These are phyloP conservation scores for Halocynthia roretzi DNA, from an alignment of 23 tunicate species.

Conservation along the genomic window DNA sequence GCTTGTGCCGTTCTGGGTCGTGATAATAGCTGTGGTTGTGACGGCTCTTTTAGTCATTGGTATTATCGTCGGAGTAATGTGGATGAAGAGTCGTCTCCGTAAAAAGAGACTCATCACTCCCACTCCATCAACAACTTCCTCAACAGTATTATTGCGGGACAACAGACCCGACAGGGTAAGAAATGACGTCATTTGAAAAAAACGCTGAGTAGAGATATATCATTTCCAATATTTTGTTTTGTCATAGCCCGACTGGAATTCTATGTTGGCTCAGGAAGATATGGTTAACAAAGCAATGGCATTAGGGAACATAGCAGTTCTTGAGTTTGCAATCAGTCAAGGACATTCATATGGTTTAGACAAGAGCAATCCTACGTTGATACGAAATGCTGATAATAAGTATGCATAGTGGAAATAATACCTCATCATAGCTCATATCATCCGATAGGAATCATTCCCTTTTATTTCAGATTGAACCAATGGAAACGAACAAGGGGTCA, in stretches of 20 bases:
- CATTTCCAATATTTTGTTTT: neutral
- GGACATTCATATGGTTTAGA: slow-evolving; percentile 19
- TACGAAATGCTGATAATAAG: slow-evolving; percentile 42
- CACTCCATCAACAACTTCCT: neutral
- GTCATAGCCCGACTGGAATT: slow-evolving; percentile 1
- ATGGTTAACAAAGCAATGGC: slow-evolving; percentile 48
- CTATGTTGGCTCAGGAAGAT: slow-evolving; percentile 34
- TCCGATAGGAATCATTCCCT: neutral
- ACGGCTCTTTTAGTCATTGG: neutral
- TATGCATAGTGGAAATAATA: neutral
- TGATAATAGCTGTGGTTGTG: slow-evolving; percentile 2
- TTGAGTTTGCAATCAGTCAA: slow-evolving; percentile 59
- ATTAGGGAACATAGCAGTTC: slow-evolving; percentile 38
- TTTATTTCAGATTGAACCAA: slow-evolving; percentile 35
- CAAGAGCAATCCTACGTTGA: slow-evolving; percentile 20
- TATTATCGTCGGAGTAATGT: neutral
- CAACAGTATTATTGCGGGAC: neutral
- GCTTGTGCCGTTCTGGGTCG: slow-evolving; percentile 3
- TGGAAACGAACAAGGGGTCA: slow-evolving; percentile 49
- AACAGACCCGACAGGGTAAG: neutral
- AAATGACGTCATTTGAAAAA: neutral
- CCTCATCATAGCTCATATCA: neutral
- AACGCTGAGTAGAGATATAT: neutral
- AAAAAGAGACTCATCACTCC: slow-evolving; percentile 1
- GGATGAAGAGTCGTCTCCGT: neutral